Conservation (phyloP, 2,888 invertebrate genomes). For the Dendrolimus houi region DNA sequence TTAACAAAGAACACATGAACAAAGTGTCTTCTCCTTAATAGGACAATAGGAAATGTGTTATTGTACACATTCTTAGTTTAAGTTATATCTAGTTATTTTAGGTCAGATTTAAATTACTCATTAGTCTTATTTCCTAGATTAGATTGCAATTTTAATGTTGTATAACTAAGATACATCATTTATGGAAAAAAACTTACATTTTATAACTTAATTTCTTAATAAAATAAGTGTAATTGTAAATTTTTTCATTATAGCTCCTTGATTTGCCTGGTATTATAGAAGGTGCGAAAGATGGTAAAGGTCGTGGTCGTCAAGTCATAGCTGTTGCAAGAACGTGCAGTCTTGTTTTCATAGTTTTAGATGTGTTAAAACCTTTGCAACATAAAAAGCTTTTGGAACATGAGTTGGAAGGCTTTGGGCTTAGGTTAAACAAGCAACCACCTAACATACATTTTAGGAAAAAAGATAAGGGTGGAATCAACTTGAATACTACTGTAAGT, state of each 20-base stretch:
- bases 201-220: neutral
- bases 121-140: no score
- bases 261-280: constrained; percentile 99
- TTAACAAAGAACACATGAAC: no score
- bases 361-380: constrained; percentile 97
- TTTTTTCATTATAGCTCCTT: constrained; percentile 80
- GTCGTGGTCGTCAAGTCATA: constrained; percentile 98
- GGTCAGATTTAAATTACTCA: no score
- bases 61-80: no score
- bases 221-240: neutral
- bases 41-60: no score
- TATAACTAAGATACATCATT: no score
- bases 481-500: constrained; percentile 91
- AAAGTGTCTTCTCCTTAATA: no score
- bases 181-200: no score
- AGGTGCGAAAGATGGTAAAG: constrained; percentile 99
- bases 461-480: constrained; percentile 99
- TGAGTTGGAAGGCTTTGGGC: constrained; percentile 99
- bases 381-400: constrained; percentile 98
- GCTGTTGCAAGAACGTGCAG: constrained; percentile 99
- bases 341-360: constrained; percentile 97
- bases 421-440: constrained; percentile 96
- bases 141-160: no score
- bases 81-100: no score
- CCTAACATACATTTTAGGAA: constrained; percentile 97